Conservation (phyloP, 2,888 invertebrate genomes). For the Drosophila pseudotalamancana region DNA sequence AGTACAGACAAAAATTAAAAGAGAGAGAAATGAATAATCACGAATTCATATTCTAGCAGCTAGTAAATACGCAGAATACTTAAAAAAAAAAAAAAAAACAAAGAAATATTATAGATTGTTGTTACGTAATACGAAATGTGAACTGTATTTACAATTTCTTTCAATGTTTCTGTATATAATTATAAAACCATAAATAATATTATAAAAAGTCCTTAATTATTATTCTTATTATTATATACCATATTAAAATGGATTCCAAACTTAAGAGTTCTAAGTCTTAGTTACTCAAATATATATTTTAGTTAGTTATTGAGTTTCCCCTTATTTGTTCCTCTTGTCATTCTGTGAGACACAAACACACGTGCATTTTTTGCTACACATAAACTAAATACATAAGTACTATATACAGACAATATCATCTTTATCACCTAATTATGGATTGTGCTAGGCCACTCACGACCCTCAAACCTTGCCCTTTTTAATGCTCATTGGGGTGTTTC, state of each 20-base stretch:
- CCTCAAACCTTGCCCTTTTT: constrained; percentile 25
- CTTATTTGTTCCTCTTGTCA: too few species aligned
- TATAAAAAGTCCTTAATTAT: too few species aligned
- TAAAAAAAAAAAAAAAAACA: background rate
- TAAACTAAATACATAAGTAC: constrained; percentile 8
- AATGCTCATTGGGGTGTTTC: constrained; percentile 37
- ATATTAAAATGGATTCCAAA: too few species aligned
- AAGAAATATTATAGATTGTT: background rate
- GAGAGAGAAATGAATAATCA: constrained; percentile 18
- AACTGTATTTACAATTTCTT: background rate
- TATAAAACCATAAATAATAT: too few species aligned
- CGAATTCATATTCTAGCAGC: background rate
- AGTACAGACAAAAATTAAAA: background rate
- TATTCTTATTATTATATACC: too few species aligned
- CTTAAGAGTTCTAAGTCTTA: too few species aligned
- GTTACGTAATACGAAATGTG: background rate
- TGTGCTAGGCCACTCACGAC: constrained; percentile 37
- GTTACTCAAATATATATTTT: too few species aligned
- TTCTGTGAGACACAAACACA: background rate
- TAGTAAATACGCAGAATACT: background rate
- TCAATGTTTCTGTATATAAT: too few species aligned
- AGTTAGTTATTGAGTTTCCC: too few species aligned
- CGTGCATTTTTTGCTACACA: background rate
- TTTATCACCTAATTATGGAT: constrained; percentile 65
- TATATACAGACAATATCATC: constrained; percentile 7